These are phyloP conservation scores for Iphiclides podalirius DNA, from an alignment of 2,888 invertebrate species.

Conservation along the genomic window DNA sequence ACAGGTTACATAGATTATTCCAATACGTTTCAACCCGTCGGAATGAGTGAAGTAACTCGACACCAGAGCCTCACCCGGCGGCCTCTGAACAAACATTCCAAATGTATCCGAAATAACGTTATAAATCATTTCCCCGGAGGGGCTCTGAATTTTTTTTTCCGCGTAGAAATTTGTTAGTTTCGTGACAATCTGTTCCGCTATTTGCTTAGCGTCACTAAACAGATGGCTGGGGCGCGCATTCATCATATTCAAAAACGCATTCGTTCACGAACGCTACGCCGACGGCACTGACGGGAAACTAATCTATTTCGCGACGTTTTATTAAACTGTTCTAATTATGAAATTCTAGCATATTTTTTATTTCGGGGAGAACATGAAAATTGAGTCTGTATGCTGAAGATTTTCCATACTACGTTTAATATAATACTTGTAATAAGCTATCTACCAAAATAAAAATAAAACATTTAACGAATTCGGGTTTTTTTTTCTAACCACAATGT, in stretches of 20 bases:
- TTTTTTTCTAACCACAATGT: too few relatives aligned
- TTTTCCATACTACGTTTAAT: too few relatives aligned
- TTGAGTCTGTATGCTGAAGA: too few relatives aligned
- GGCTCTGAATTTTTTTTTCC: conserved; percentile 62
- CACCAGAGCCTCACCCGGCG: conserved; percentile 49
- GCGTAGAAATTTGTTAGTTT: conserved; percentile 70
- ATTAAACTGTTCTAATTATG: conserved; percentile 14
- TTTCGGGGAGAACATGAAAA: too few relatives aligned
- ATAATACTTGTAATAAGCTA: too few relatives aligned
- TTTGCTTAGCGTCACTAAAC: conserved; percentile 73
- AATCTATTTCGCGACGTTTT: conserved; percentile 20
- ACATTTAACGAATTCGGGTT: too few relatives aligned
- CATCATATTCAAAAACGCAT: conserved; percentile 62
- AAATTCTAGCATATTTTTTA: background rate
- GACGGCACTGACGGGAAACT: conserved; percentile 29
- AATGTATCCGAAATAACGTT: conserved; percentile 73
- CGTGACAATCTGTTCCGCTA: conserved; percentile 79
- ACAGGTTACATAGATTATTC: too few relatives aligned
- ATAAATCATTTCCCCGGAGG: conserved; percentile 69
- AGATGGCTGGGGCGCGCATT: conserved; percentile 59
- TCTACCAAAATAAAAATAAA: too few relatives aligned
- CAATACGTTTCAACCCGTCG: conserved; percentile 13
- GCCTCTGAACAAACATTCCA: conserved; percentile 63
- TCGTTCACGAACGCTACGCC: conserved; percentile 50
- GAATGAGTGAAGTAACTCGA: conserved; percentile 51